These are phyloP conservation scores for Typhlichthys eigenmanni DNA, from an alignment of 2,797 vertebrate species.

Conservation along the genomic window DNA sequence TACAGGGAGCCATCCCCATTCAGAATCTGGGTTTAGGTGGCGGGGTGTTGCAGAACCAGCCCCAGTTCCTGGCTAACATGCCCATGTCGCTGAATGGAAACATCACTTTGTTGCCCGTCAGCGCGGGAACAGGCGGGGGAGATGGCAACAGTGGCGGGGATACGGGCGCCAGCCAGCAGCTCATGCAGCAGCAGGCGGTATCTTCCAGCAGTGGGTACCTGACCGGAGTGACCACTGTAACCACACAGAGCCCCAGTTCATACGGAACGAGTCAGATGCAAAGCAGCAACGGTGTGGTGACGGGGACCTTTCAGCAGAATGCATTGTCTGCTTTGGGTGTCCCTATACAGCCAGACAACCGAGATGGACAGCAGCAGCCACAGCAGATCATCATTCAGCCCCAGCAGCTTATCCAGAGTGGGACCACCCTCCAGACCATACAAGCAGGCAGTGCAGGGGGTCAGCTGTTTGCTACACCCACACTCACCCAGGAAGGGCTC, in stretches of 20 bases:
- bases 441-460: constrained; percentile 85
- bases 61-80: constrained; percentile 93
- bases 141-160: constrained; percentile 58
- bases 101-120: constrained; percentile 92
- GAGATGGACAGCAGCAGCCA: constrained; percentile 79
- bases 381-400: constrained; percentile 94
- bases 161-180: constrained; percentile 58
- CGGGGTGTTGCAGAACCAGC: constrained; percentile 87
- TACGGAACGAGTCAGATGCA: constrained; percentile 74
- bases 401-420: constrained; percentile 88
- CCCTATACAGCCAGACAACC: constrained; percentile 73
- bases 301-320: constrained; percentile 66
- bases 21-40: constrained; percentile 88
- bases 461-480: constrained; percentile 88
- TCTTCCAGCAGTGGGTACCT: constrained; percentile 66
- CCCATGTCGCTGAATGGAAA: constrained; percentile 93
- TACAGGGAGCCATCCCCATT: constrained; percentile 92
- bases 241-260: constrained; percentile 83
- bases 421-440: constrained; percentile 84
- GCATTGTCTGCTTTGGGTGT: constrained; percentile 48
- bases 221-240: constrained; percentile 77
- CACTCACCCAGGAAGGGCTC: constrained; percentile 90
- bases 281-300: constrained; percentile 57
- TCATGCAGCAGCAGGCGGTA: constrained; percentile 64
- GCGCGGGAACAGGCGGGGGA: constrained; percentile 55